Conservation (phyloP, 2,888 invertebrate species). For the Isotomurus palustris region DNA sequence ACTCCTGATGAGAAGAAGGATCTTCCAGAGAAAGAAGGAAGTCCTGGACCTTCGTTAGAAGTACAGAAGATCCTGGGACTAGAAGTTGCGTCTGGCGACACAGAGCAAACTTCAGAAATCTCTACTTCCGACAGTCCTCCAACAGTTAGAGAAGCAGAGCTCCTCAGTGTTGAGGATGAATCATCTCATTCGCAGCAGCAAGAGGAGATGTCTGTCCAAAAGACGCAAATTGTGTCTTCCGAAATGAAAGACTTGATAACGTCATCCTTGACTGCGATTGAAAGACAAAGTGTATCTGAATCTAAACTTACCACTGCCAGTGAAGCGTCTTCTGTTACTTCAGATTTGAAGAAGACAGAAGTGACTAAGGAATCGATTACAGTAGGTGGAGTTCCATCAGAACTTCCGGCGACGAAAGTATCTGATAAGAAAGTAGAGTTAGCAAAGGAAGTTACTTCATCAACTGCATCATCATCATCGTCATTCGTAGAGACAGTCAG, state of each 20-base stretch:
- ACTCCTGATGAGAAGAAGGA: conserved; percentile 35
- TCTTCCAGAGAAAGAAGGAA: conserved; percentile 36
- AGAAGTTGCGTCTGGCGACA: conserved; percentile 60
- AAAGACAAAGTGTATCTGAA: not conserved
- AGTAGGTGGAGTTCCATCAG: not conserved
- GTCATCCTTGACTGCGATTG: not conserved
- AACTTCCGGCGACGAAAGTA: not conserved
- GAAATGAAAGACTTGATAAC: not conserved
- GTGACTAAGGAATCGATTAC: not conserved
- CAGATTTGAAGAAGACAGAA: not conserved
- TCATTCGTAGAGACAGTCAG: too few relatives aligned
- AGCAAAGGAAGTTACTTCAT: not conserved
- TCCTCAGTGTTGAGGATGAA: not conserved
- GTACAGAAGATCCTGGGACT: not conserved
- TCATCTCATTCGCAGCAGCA: not conserved
- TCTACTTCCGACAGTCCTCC: conserved; percentile 34
- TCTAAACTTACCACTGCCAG: not conserved
- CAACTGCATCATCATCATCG: too few relatives aligned
- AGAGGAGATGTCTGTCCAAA: not conserved
- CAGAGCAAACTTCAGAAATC: conserved; percentile 56
- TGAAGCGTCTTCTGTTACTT: not conserved
- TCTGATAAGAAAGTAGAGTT: not conserved
- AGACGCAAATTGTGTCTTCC: too few relatives aligned
- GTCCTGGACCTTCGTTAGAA: not conserved
- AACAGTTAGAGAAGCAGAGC: conserved; percentile 15